Evolutionary conservation across 1,140 invertebrate genomes (phyloP).

Genomic region (Araneus ventricosus): DNA sequence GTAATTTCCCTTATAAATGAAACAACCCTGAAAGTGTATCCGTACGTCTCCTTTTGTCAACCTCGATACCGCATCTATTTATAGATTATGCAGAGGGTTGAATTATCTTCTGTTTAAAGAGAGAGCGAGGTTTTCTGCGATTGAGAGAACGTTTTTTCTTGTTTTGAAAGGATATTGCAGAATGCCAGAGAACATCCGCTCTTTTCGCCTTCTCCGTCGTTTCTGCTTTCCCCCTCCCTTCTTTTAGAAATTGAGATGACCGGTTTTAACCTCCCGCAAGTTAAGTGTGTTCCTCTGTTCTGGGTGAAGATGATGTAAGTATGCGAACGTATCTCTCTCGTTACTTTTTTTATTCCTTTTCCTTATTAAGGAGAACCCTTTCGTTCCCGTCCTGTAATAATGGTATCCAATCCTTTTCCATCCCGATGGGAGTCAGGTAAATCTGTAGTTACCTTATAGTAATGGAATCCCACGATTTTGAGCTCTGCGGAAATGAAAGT

Average conservation of each 20-base stretch:
- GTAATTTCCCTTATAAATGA: slow-evolving; percentile 20
- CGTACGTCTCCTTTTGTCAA: slow-evolving; percentile 55
- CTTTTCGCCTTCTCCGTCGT: not conserved
- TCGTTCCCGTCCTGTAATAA: not conserved
- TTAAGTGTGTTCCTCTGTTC: slow-evolving; percentile 30
- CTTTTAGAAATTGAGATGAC: slow-evolving; percentile 56
- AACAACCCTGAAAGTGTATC: slow-evolving; percentile 32
- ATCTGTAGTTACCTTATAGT: not conserved
- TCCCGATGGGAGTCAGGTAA: not conserved
- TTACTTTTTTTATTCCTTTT: not conserved
- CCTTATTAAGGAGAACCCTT: not conserved
- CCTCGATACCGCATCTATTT: slow-evolving; percentile 67
- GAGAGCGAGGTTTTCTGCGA: slow-evolving; percentile 31
- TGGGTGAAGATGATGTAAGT: slow-evolving; percentile 4
- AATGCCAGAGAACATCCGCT: slow-evolving; percentile 56
- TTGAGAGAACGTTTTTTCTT: slow-evolving; percentile 59
- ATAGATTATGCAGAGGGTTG: slow-evolving; percentile 48
- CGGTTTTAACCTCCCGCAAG: slow-evolving; percentile 56
- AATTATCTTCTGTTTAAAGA: slow-evolving; percentile 60
- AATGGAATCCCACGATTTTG: not conserved
- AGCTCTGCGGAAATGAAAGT: slow-evolving; percentile 15
- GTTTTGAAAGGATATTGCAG: slow-evolving; percentile 70
- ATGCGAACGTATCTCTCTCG: not conserved
- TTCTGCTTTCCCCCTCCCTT: slow-evolving; percentile 27
- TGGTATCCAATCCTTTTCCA: not conserved